These are phyloP conservation scores for Drosophila mayri DNA, from an alignment of 1,140 invertebrate genomes.

Conservation along the genomic window DNA sequence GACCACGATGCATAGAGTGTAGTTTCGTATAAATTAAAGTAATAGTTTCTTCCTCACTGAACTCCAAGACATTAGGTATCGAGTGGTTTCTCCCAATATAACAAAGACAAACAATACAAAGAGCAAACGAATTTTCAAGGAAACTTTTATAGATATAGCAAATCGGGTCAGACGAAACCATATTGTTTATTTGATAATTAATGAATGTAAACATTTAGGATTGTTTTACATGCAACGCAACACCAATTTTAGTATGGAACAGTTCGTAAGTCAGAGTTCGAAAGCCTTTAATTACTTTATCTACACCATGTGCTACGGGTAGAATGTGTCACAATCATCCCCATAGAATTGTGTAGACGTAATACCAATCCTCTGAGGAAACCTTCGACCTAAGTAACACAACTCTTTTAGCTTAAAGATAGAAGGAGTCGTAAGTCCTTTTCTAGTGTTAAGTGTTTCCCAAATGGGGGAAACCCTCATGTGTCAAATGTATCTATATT, in stretches of 20 bases:
- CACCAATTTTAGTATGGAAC: slow-evolving; percentile 69
- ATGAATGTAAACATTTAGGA: slow-evolving; percentile 42
- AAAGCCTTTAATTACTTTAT: slow-evolving; percentile 80
- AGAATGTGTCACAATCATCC: slow-evolving; percentile 56
- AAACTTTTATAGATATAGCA: slow-evolving; percentile 49
- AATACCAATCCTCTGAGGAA: slow-evolving; percentile 26
- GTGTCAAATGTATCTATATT: slow-evolving; percentile 72
- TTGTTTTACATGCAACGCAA: slow-evolving; percentile 70
- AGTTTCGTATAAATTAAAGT: slow-evolving; percentile 27
- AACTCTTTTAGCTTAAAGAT: slow-evolving; percentile 33
- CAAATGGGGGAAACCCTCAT: slow-evolving; percentile 16
- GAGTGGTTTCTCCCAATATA: slow-evolving; percentile 61
- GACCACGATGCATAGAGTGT: slow-evolving; percentile 41
- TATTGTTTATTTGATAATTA: slow-evolving; percentile 47
- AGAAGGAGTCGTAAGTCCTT: slow-evolving; percentile 1
- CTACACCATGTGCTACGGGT: slow-evolving; percentile 55
- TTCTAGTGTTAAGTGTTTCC: slow-evolving; percentile 51
- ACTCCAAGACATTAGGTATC: slow-evolving; percentile 37
- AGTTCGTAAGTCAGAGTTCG: slow-evolving; percentile 36
- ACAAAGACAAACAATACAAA: slow-evolving; percentile 20
- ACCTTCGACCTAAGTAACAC: slow-evolving; percentile 19
- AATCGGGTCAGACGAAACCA: slow-evolving; percentile 27
- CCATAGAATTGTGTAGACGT: slow-evolving; percentile 48
- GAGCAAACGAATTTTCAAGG: slow-evolving; percentile 69
- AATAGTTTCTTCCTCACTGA: slow-evolving; percentile 4